These are phyloP conservation scores for Cephus pygmeus DNA, from an alignment of 2,888 invertebrate species.

Conservation along the genomic window DNA sequence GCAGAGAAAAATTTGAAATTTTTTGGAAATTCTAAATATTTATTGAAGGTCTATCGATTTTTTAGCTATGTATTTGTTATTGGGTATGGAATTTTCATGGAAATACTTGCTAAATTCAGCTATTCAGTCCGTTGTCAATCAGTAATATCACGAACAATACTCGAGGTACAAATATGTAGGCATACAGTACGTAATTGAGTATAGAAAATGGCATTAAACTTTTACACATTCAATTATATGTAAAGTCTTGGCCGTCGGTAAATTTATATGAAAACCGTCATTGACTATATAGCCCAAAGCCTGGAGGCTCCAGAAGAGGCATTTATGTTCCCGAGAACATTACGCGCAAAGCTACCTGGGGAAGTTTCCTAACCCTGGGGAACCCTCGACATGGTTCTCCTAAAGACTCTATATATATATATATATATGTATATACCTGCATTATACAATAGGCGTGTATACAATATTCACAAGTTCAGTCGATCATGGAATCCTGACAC, in stretches of 20 bases:
- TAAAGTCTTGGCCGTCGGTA: not conserved
- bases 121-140: too few species aligned
- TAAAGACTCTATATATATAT: constrained; percentile 8
- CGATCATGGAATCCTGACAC: not conserved
- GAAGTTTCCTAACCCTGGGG: constrained; percentile 40
- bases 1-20: not conserved
- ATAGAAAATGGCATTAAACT: not conserved
- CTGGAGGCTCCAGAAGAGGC: constrained; percentile 28
- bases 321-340: constrained; percentile 37
- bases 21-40: not conserved
- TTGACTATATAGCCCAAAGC: constrained; percentile 24
- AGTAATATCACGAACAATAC: too few species aligned
- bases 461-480: not conserved
- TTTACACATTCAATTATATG: too few species aligned
- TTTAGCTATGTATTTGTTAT: not conserved
- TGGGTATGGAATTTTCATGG: not conserved
- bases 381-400: constrained; percentile 29
- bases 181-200: not conserved
- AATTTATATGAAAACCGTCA: not conserved
- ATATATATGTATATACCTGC: not conserved
- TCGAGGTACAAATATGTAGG: too few species aligned
- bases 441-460: not conserved
- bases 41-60: not conserved
- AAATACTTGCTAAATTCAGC: not conserved
- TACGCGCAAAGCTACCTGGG: constrained; percentile 21